A percentile compares a stretch with the other conserved stretches of the same genome.
Conservation (phyloP, 1,140 invertebrate species). For the Papilio dardanus region DNA sequence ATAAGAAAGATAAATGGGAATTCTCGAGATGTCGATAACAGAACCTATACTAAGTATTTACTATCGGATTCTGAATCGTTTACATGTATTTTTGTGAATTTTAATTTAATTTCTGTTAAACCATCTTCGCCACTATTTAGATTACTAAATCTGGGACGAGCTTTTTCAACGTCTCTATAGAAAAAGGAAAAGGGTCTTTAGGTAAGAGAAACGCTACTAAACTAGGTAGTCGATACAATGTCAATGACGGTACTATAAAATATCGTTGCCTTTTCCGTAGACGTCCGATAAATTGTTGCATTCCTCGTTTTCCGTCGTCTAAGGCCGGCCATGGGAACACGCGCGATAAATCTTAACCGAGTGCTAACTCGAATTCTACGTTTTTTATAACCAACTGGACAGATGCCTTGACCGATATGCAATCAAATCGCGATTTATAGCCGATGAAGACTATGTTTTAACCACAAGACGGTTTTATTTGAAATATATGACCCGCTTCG, state of each 20-base stretch:
- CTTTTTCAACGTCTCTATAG: background rate
- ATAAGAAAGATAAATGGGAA: conserved; percentile 9
- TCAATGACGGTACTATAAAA: conserved; percentile 38
- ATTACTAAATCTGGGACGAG: background rate
- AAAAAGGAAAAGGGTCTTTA: background rate
- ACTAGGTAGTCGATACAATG: conserved; percentile 36
- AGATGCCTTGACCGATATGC: conserved; percentile 57
- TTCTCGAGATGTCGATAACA: background rate
- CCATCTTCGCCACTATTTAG: background rate
- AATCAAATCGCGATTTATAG: conserved; percentile 50
- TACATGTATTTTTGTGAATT: background rate
- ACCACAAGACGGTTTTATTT: background rate
- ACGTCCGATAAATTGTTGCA: conserved; percentile 59
- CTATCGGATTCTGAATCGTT: background rate
- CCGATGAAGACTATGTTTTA: conserved; percentile 17
- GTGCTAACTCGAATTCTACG: conserved; percentile 67
- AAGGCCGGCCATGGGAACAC: conserved; percentile 55
- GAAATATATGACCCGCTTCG: background rate
- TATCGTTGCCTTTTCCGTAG: conserved; percentile 50
- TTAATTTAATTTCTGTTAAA: background rate
- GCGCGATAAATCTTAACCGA: conserved; percentile 70
- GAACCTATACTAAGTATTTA: background rate
- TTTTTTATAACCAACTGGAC: conserved; percentile 70
- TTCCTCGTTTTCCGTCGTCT: conserved; percentile 63
- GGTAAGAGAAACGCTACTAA: conserved; percentile 13